Evolutionary conservation across 2,888 invertebrate genomes (phyloP), one percentile per base, ranked within the genome.

Genomic region (Bellardia bayeri): DNA sequence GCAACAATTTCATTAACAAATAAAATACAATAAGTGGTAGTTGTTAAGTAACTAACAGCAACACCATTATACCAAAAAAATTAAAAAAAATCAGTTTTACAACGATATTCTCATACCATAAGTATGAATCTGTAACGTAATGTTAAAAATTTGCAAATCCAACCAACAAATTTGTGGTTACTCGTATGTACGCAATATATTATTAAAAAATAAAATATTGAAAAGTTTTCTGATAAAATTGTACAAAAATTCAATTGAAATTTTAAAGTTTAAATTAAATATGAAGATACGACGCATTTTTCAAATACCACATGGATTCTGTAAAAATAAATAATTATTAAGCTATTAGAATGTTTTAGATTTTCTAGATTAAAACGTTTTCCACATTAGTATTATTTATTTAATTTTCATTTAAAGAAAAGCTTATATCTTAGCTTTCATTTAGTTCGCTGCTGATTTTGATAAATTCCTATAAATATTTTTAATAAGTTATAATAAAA

Each of bases 31-130:
- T 64, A 79, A 78, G 37, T 87, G 64, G 80, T 86, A 83, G 82
- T 84, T 85, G 82, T 79, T 74, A 71, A 85, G 87, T 85, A 79
- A 87, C 85, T 71, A 87, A 87, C 69, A 87, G 74, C 82, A 79
- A 87, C 80, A 75, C 42, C 72, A 76, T 56, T 33, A 51, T 69
- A 68, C 58, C 42, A 61, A 56, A 37, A 82, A 82, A 13, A 13
- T 58, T n/a, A 14, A 37, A 64, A 11, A 58, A 54, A 30, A 5
- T 58, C 9, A n/a, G 30, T 63, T 69, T 14, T 8, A 33, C 51
- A n/a, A 51, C 51, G n/a, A 51, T n/a, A 3, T 51, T 45, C 37
- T 40, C 37, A 45, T 13, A 68, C 9, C 3, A 69, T 40, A 69
- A 82, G n/a, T 16, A 63, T 58, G 76, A 76, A 69, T 69, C 54